These are phyloP conservation scores for Iphiclides podalirius DNA, from an alignment of 2,888 invertebrate species.

Conservation along the genomic window DNA sequence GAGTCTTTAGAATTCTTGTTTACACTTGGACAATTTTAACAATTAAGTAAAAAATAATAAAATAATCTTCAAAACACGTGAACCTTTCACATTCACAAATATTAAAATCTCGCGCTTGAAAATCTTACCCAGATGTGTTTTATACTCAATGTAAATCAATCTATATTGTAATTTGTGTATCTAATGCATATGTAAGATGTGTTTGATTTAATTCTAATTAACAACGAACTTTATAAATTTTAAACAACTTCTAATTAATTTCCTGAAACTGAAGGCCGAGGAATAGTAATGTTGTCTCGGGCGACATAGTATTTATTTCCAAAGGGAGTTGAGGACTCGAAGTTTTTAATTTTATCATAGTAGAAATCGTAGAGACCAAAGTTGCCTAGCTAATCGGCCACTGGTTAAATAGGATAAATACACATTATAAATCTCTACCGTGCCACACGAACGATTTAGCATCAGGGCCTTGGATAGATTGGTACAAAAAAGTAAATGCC, in stretches of 20 bases:
- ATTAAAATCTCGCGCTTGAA: no score
- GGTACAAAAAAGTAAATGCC: conserved; percentile 50
- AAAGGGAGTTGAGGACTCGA: conserved; percentile 6
- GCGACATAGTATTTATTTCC: conserved; percentile 12
- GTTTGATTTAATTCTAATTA: neutral
- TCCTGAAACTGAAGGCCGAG: conserved; percentile 1
- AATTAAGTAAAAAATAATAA: no score
- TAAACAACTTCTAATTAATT: conserved; percentile 16
- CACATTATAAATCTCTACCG: conserved; percentile 35
- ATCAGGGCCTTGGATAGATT: conserved; percentile 64
- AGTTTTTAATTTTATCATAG: conserved; percentile 9
- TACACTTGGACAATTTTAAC: no score
- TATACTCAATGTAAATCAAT: no score
- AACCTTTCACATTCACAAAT: no score
- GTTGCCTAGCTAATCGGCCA: conserved; percentile 3
- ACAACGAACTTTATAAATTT: neutral
- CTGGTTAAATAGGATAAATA: conserved; percentile 13
- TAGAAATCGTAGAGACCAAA: conserved; percentile 2
- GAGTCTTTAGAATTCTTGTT: no score
- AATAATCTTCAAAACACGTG: no score
- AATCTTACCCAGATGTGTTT: no score
- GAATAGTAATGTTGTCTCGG: conserved; percentile 4
- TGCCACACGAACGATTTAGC: conserved; percentile 60
- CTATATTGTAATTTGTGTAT: no score
- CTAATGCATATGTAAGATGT: no score